Evolutionary conservation across 2,113 vertebrate species (phyloP).

Genomic region (Oreochromis niloticus): DNA sequence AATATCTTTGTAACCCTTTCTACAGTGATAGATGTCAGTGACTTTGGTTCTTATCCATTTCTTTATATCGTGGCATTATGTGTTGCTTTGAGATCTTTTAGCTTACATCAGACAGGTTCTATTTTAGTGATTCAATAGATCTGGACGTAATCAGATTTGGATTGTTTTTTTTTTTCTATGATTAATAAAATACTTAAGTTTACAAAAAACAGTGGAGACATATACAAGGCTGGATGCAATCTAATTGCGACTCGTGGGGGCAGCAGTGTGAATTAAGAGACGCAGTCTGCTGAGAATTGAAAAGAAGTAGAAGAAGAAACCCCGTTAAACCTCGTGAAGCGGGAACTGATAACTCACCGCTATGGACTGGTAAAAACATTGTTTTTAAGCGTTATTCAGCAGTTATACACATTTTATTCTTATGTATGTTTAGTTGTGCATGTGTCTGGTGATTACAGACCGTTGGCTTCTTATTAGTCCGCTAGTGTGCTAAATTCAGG

Average conservation of each 20-base stretch:
- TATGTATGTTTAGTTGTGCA: accelerated
- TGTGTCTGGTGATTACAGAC: background rate
- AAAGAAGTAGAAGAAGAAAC: conserved; percentile 29
- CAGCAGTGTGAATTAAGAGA: background rate
- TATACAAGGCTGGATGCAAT: background rate
- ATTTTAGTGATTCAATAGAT: background rate
- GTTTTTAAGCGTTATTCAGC: background rate
- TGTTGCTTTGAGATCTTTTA: background rate
- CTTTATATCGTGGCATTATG: background rate
- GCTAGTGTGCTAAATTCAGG: background rate
- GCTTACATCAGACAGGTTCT: background rate
- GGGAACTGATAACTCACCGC: conserved; percentile 27
- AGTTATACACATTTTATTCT: background rate
- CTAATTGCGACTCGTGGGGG: background rate
- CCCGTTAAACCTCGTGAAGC: conserved; percentile 52
- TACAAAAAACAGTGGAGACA: background rate
- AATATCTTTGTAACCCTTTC: background rate
- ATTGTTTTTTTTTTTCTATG: background rate
- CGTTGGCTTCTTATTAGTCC: background rate
- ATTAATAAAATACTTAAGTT: background rate
- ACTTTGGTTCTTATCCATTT: background rate
- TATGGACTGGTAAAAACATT: conserved; percentile 58
- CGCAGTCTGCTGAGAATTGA: background rate
- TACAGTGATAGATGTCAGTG: background rate
- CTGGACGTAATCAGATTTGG: background rate